Conservation (phyloP, 92 coral and sea anemone species). For the Hydrozoanthus gracilis region DNA sequence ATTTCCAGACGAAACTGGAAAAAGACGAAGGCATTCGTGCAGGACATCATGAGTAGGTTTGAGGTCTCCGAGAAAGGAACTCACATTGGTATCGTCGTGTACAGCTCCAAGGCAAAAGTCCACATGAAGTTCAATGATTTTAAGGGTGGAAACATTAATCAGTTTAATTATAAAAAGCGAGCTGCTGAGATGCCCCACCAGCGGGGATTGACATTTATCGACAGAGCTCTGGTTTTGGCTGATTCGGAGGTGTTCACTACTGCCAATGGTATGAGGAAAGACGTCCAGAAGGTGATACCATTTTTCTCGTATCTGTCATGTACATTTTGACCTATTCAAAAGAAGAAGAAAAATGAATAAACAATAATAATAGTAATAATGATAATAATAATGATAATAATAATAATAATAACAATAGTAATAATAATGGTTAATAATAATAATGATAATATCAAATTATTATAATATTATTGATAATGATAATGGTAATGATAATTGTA, state of each 20-base stretch:
- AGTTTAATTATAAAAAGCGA: conserved; percentile 62
- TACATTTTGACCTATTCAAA: no score
- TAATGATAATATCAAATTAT: no score
- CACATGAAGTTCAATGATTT: conserved; percentile 79
- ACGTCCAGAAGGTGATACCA: conserved; percentile 71
- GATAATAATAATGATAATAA: no score
- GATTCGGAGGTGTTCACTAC: conserved; percentile 67
- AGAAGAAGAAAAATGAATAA: no score
- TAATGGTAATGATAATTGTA: no score
- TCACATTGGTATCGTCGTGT: conserved; percentile 81
- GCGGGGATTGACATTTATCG: conserved; percentile 77
- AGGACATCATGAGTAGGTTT: conserved; percentile 65
- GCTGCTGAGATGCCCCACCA: conserved; percentile 74
- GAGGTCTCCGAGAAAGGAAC: conserved; percentile 83
- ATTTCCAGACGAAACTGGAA: conserved; percentile 81
- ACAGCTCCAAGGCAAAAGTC: conserved; percentile 72
- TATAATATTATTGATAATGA: no score
- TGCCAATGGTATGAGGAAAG: conserved; percentile 76
- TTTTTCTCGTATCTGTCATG: no score
- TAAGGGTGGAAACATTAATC: conserved; percentile 69
- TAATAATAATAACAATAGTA: no score
- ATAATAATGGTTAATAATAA: no score
- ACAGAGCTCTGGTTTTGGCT: conserved; percentile 76
- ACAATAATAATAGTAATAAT: no score
- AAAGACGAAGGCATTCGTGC: conserved; percentile 69